Base-by-base conservation (phyloP, 2,797 vertebrate genomes). In the Microchirus variegatus region DNA sequence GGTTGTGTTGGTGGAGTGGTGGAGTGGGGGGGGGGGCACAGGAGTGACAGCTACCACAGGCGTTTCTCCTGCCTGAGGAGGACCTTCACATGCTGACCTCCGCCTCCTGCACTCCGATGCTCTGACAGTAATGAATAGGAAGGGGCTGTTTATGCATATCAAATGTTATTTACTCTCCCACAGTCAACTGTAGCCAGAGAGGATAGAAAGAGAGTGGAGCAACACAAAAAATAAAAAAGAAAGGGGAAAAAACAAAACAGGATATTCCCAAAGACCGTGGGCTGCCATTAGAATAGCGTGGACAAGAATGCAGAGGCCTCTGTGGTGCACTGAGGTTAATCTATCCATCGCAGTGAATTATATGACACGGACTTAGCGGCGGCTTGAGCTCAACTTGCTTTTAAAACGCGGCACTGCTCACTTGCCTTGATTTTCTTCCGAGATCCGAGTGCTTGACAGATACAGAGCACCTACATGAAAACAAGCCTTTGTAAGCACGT, bases 11-110 rank as follows among this genome's bases (percentile, higher is more conserved):
- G 3, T 11, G 26, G 46, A 17, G 19, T 10, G 35, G 36, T 9
- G 26, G 46, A 13, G 19, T 10, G 35, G 76, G 67, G 50, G 68
- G 63, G 67, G 70, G 59, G 17, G 80, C 41, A 67, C 83, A 83
- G 84, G 95, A 96, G 89, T 95, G 96, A 95, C 94, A 94, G 94
- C 90, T 92, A 94, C 94, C 93, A 94, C 87, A 90, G 95, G 92
- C 92, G 90, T 89, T 89, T 73, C 85, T 90, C 94, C 93, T 93
- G 94, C 95, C 95, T 95, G 94, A 93, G 94, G 94, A 95, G 90
- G 94, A 95, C 94, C 93, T 95, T 93, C 94, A 93, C 92, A 94
- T 91, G 94, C 90, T 94, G 95, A 95, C 95, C 95, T 95, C 93
- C 92, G 93, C 92, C 93, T 94, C 94, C 92, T 92, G 80, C 93